phyloP scores from a whole-genome alignment of 2,113 vertebrate species.

The Aegithalos caudatus region DNA sequence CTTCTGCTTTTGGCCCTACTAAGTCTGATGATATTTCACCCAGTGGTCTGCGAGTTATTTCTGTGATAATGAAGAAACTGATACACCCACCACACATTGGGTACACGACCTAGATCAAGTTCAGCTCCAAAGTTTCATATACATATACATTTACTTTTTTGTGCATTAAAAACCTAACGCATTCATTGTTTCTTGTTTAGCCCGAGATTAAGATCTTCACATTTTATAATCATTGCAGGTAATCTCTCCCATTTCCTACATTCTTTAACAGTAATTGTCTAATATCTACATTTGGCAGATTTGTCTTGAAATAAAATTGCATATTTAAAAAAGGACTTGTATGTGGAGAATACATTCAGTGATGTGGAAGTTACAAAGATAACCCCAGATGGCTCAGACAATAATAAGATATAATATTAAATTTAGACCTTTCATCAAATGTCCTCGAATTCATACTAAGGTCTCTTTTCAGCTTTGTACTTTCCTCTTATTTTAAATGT shows the following conservation, averaged over 20 bases:
- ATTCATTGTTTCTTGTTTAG: background rate
- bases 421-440: background rate
- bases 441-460: background rate
- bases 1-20: background rate
- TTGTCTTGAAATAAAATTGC: background rate
- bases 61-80: background rate
- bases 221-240: background rate
- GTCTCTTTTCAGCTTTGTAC: background rate
- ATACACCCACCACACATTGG: background rate
- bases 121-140: background rate
- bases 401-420: constrained; percentile 2
- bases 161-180: background rate
- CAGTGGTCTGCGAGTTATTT: background rate
- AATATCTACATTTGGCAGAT: background rate
- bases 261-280: background rate
- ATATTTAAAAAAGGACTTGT: background rate
- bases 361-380: background rate
- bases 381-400: background rate
- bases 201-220: background rate
- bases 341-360: background rate
- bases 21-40: background rate
- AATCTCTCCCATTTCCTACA: background rate
- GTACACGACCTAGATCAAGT: background rate
- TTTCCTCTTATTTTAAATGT: background rate
- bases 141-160: background rate